Evolutionary conservation across 1,140 invertebrate species (phyloP).

Genomic region (Drosophila rhopaloa): DNA sequence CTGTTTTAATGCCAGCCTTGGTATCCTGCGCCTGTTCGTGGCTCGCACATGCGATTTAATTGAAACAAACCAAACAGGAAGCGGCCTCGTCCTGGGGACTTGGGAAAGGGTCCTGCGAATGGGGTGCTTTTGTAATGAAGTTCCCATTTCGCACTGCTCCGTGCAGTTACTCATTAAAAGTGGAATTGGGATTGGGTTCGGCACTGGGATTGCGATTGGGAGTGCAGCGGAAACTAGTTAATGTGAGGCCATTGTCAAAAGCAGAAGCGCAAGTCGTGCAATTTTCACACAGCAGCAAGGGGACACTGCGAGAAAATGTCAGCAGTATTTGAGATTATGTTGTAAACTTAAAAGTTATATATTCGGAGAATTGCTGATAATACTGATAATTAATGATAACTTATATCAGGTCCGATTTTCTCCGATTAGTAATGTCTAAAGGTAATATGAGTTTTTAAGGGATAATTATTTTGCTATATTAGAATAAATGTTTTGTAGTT

Average conservation of each 20-base stretch:
- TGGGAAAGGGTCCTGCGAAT: constrained; percentile 32
- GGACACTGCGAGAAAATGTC: constrained; percentile 9
- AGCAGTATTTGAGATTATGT: not conserved
- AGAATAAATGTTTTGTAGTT: too few species aligned
- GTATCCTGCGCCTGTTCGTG: constrained; percentile 28
- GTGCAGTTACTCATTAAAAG: constrained; percentile 74
- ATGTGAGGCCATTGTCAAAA: constrained; percentile 81
- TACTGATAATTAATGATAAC: too few species aligned
- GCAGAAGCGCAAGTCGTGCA: constrained; percentile 82
- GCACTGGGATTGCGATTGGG: constrained; percentile 31
- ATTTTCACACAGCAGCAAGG: constrained; percentile 73
- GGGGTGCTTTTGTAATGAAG: constrained; percentile 80
- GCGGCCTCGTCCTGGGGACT: constrained; percentile 21
- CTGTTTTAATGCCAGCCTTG: constrained; percentile 12
- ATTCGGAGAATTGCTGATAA: too few species aligned
- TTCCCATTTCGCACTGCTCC: constrained; percentile 57
- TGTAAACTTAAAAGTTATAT: too few species aligned
- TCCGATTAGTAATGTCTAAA: too few species aligned
- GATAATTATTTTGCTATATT: too few species aligned
- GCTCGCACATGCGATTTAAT: constrained; percentile 80
- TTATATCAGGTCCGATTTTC: too few species aligned
- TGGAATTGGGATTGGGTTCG: constrained; percentile 13
- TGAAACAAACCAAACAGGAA: constrained; percentile 82
- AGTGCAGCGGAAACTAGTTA: constrained; percentile 82
- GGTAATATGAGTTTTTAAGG: too few species aligned